Conservation (phyloP, 2,888 invertebrate species). For the Auanema freiburgensis region DNA sequence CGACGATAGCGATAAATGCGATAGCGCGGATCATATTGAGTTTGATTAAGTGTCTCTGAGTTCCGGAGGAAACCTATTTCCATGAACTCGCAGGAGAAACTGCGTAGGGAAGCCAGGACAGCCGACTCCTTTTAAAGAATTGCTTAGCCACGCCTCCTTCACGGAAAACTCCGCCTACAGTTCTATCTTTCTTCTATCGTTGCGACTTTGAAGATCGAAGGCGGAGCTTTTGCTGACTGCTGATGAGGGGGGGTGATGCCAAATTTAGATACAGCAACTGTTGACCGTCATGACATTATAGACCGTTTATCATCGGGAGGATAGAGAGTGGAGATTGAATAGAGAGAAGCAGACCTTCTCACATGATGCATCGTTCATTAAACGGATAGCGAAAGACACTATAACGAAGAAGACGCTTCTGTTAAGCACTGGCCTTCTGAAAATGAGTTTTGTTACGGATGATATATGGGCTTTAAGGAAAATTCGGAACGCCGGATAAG, state of each 20-base stretch:
- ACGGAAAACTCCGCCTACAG: slow-evolving; percentile 13
- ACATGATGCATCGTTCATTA: no score
- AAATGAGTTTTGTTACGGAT: slow-evolving; percentile 1
- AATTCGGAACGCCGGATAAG: no score
- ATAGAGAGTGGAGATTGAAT: background rate
- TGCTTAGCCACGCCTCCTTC: slow-evolving; percentile 5
- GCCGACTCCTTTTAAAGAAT: slow-evolving; percentile 12
- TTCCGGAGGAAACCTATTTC: slow-evolving; percentile 22
- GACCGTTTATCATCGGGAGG: slow-evolving; percentile 6
- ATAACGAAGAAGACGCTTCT: background rate
- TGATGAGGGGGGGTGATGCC: slow-evolving; percentile 12
- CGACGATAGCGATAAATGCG: slow-evolving; percentile 13
- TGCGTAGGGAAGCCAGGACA: slow-evolving; percentile 23
- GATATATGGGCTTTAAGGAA: no score
- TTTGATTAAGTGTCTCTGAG: slow-evolving; percentile 4
- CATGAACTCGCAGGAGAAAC: slow-evolving; percentile 41
- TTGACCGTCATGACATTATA: no score
- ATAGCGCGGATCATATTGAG: slow-evolving; percentile 17
- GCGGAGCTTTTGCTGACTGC: no score
- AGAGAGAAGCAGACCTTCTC: slow-evolving; percentile 5
- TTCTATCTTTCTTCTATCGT: background rate
- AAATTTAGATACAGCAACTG: slow-evolving; percentile 19
- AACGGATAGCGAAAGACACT: slow-evolving; percentile 4
- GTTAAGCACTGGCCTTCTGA: background rate
- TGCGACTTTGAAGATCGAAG: slow-evolving; percentile 25